A percentile compares a stretch with the other conserved stretches of the same genome.
phyloP scores from a whole-genome alignment of 2,113 vertebrate genomes.

The Stegostoma tigrinum region DNA sequence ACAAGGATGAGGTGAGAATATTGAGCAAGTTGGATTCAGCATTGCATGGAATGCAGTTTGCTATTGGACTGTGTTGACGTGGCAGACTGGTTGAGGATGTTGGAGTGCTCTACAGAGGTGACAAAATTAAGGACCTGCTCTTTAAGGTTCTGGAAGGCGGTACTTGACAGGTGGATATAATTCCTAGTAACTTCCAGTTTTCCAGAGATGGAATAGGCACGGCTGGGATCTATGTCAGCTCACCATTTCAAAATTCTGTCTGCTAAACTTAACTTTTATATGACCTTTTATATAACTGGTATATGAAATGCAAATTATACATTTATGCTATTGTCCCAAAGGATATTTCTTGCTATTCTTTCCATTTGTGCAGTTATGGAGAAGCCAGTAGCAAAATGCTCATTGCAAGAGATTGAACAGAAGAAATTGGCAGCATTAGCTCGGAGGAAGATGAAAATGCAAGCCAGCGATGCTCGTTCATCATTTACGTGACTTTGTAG shows the following conservation, averaged over 20 bases:
- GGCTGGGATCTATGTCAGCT: not conserved
- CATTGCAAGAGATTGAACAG: conserved; percentile 79
- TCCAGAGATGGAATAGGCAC: not conserved
- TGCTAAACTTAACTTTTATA: no score
- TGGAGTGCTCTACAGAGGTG: not conserved
- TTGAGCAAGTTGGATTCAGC: not conserved
- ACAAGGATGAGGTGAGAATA: not conserved
- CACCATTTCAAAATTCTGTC: not conserved
- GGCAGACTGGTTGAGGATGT: not conserved
- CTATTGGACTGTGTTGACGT: not conserved
- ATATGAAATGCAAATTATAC: not conserved
- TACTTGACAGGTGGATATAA: not conserved
- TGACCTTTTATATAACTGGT: not conserved
- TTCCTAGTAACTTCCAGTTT: not conserved
- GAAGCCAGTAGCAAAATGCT: conserved; percentile 57
- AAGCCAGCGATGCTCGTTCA: conserved; percentile 49
- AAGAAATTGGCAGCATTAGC: conserved; percentile 86
- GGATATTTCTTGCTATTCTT: not conserved
- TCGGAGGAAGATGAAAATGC: conserved; percentile 66
- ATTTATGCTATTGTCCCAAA: not conserved
- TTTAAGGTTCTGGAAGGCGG: not conserved
- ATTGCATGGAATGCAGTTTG: not conserved
- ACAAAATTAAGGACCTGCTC: not conserved
- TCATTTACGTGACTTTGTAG: conserved; percentile 44
- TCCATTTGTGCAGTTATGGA: not conserved